Evolutionary conservation across 2,113 vertebrate genomes (phyloP).

Genomic region (Oostethus manadensis): DNA sequence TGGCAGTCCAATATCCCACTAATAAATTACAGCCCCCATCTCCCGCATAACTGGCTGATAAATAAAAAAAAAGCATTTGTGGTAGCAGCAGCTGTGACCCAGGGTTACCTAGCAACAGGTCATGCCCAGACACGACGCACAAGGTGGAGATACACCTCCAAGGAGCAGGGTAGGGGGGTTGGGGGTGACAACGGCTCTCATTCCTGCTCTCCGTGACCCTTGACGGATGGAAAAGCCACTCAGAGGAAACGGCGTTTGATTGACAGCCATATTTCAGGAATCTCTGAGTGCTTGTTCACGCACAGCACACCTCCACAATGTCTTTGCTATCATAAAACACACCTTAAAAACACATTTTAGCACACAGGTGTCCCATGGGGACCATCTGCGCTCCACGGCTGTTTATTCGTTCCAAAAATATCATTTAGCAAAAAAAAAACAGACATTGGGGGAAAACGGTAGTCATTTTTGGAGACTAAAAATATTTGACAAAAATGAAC

Average conservation of each 20-base stretch:
- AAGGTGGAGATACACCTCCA: slow-evolving; percentile 73
- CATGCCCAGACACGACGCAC: slow-evolving; percentile 78
- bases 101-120: slow-evolving; percentile 83
- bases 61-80: slow-evolving; percentile 69
- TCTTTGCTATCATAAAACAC: too few relatives aligned
- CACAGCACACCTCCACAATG: too few relatives aligned
- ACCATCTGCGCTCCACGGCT: too few relatives aligned
- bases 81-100: slow-evolving; percentile 78
- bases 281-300: too few relatives aligned
- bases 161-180: slow-evolving; percentile 51
- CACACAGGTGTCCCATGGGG: too few relatives aligned
- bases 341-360: too few relatives aligned
- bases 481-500: too few relatives aligned
- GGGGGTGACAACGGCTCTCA: slow-evolving; percentile 54
- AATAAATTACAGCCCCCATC: slow-evolving; percentile 80
- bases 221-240: slow-evolving; percentile 77
- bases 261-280: slow-evolving; percentile 71
- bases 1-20: slow-evolving; percentile 75
- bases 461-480: too few relatives aligned
- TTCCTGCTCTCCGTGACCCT: slow-evolving; percentile 72
- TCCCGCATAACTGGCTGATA: slow-evolving; percentile 78
- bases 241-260: slow-evolving; percentile 72
- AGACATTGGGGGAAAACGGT: too few relatives aligned
- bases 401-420: too few relatives aligned
- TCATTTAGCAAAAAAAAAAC: too few relatives aligned